Conservation (phyloP, 2,797 vertebrate species). For the Anas bahamensis region DNA sequence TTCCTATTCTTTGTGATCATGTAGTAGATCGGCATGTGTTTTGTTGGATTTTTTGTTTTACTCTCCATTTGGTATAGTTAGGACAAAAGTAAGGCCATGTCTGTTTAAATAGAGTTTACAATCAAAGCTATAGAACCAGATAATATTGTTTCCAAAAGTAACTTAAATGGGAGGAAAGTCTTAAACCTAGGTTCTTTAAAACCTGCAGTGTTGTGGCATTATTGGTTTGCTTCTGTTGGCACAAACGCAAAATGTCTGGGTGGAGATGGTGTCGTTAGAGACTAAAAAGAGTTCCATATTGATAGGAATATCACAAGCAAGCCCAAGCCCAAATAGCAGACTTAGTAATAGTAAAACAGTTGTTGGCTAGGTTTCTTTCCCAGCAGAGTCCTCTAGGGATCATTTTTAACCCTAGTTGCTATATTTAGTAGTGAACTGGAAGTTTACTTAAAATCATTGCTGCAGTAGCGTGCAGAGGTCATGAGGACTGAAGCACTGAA, state of each 20-base stretch:
- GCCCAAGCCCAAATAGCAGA: background rate
- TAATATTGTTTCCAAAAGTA: background rate
- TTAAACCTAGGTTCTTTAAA: background rate
- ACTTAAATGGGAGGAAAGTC: background rate
- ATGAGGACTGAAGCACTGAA: background rate
- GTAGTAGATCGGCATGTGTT: background rate
- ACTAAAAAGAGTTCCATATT: background rate
- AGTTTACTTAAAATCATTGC: background rate
- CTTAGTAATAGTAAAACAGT: background rate
- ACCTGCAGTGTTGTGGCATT: background rate
- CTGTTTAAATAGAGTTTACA: background rate
- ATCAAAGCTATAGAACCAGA: background rate
- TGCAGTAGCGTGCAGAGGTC: rapidly evolving
- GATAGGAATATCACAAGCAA: background rate
- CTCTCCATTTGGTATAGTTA: background rate
- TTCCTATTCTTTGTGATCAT: rapidly evolving
- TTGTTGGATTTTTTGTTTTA: background rate
- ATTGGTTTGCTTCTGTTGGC: background rate
- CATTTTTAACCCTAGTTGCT: background rate
- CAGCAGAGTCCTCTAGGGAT: background rate
- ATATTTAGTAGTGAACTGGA: background rate
- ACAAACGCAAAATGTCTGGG: background rate
- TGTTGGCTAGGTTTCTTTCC: background rate
- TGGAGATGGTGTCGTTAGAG: background rate
- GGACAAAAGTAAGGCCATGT: background rate